phyloP scores from a whole-genome alignment of 2,797 vertebrate species.

The Crypturellus tataupa region DNA sequence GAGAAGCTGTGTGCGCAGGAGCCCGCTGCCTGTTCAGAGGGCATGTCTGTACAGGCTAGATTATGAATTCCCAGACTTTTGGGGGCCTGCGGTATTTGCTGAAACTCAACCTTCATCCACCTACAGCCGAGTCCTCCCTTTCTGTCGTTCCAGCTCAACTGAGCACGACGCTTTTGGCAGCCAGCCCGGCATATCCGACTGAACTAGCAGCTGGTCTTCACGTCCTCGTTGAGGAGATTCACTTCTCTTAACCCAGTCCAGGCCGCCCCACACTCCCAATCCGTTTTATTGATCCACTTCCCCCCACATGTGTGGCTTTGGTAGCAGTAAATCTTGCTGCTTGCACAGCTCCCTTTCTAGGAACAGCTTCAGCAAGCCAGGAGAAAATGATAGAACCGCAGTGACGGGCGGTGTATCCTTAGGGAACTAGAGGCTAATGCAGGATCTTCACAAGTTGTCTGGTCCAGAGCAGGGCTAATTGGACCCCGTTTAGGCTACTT shows the following conservation, averaged over 20 bases:
- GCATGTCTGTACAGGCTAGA: constrained; percentile 34
- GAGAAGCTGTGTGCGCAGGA: neutral
- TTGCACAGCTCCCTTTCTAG: neutral
- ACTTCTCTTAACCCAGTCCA: neutral
- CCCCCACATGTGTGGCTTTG: neutral
- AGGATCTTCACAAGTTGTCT: neutral
- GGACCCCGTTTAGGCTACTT: neutral
- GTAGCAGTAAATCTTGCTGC: neutral
- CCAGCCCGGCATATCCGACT: neutral
- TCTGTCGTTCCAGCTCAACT: constrained; percentile 37
- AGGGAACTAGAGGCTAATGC: neutral
- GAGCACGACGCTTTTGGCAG: constrained; percentile 21
- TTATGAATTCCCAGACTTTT: constrained; percentile 67
- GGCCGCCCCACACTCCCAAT: neutral
- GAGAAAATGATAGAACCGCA: neutral
- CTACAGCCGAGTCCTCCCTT: constrained; percentile 60
- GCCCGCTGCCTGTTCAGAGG: neutral
- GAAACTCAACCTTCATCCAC: constrained; percentile 72
- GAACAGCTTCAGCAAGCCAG: constrained; percentile 11
- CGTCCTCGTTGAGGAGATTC: constrained; percentile 61
- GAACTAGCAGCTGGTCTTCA: constrained; percentile 53
- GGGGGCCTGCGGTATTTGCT: constrained; percentile 74
- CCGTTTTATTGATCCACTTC: neutral
- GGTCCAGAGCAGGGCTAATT: neutral
- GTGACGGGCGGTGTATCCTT: accelerated